A percentile compares a stretch with the other conserved stretches of the same genome.
These are phyloP conservation scores for Drosophila trapezifrons DNA, from an alignment of 1,140 invertebrate species.

Conservation along the genomic window DNA sequence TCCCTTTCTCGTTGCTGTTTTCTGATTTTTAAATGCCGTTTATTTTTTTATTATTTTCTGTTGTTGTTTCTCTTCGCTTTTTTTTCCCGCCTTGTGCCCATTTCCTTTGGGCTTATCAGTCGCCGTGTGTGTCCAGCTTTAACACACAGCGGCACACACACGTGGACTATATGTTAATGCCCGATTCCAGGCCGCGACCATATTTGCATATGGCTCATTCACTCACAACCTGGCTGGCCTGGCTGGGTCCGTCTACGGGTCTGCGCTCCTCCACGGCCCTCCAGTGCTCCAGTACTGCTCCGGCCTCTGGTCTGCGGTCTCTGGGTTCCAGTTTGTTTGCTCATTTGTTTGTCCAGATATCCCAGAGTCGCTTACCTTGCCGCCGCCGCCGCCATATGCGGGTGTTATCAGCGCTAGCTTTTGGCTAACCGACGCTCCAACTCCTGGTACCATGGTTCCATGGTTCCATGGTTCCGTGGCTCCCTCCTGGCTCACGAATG, in stretches of 20 bases:
- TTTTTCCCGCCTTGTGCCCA: constrained; percentile 56
- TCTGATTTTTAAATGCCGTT: not conserved
- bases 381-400: constrained; percentile 60
- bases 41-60: too few species aligned
- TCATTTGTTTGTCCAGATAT: constrained; percentile 80
- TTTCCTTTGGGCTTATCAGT: constrained; percentile 67
- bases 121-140: constrained; percentile 70
- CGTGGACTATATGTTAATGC: constrained; percentile 60
- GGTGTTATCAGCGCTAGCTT: constrained; percentile 80
- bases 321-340: constrained; percentile 47
- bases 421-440: constrained; percentile 59
- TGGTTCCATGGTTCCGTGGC: not conserved
- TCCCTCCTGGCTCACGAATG: constrained; percentile 4
- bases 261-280: constrained; percentile 10
- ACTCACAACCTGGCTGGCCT: constrained; percentile 65
- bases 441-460: constrained; percentile 8
- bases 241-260: constrained; percentile 38
- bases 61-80: not conserved
- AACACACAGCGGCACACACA: constrained; percentile 24
- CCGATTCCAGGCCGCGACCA: constrained; percentile 63
- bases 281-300: not conserved
- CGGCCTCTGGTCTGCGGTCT: constrained; percentile 12
- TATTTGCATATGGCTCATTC: constrained; percentile 82
- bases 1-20: not conserved
- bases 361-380: constrained; percentile 47